Evolutionary conservation across 2,797 vertebrate species (phyloP), one percentile per base, ranked within the genome.

Genomic region (Catamblyrhynchus diadema): DNA sequence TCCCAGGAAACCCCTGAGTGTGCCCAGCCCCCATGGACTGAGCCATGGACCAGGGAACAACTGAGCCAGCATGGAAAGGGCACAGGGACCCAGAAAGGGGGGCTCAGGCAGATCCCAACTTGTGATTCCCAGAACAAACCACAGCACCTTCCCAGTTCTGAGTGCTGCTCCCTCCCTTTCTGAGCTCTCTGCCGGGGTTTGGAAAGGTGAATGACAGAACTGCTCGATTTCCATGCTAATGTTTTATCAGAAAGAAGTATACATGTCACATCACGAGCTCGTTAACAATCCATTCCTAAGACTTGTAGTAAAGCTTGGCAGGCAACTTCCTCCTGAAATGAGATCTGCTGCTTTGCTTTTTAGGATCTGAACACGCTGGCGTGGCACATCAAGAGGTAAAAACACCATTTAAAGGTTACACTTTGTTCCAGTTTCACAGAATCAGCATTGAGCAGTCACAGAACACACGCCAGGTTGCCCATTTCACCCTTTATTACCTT

Each of bases 221-320:
- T 69, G 62, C 64, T 96, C 69, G 61, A 93, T 97, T 96, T 95
- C 93, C 97, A 94, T 86, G 65, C 25, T 50, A 56, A 41, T 91
- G 88, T 84, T 96, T 96, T 74, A 93, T 95, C 95, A 96, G 96
- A 67, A 95, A 84, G 66, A 66, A 93, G n/a, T 28, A 54, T 45
- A 92, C 94, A 15, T 27, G 20, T 88, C 54, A 79, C 80, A 88
- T 96, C 89, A 48, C 2, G 42, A 90, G 65, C 95, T 97, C 95
- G 94, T 97, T 97, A 97, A 94, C 94, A 97, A 97, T 87, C 93
- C 92, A 94, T 85, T 96, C 95, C 84, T 81, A 77, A 54, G 50
- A 67, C 48, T 61, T 73, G 85, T 74, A 95, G 85, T 94, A 94
- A 96, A 94, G 80, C 71, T 73, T 94, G 86, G 87, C 87, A 96